phyloP scores from a whole-genome alignment of 2,797 vertebrate species.

The Cirrhinus molitorella region DNA sequence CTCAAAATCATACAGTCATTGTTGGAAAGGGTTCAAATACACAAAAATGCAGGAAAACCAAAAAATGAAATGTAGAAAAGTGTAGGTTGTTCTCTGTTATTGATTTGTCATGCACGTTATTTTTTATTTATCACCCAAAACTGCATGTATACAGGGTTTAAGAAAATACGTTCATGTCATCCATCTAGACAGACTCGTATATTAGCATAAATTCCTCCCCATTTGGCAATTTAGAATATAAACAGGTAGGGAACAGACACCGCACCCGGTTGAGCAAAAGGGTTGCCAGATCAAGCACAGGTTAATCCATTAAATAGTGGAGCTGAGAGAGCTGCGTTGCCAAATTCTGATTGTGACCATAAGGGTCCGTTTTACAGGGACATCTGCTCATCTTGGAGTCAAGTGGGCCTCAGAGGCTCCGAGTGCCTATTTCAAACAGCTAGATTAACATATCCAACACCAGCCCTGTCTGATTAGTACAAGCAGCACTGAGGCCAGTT shows the following conservation, averaged over 20 bases:
- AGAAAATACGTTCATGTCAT: too few species aligned
- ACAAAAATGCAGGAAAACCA: too few species aligned
- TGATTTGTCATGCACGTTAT: too few species aligned
- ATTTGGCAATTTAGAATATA: constrained; percentile 34
- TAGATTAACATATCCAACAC: constrained; percentile 60
- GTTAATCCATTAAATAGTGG: constrained; percentile 82
- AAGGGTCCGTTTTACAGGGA: constrained; percentile 81
- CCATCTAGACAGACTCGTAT: not conserved
- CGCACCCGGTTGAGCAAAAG: constrained; percentile 48
- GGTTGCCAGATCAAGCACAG: constrained; percentile 74
- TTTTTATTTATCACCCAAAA: too few species aligned
- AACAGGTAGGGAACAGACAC: constrained; percentile 32
- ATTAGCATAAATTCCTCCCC: not conserved
- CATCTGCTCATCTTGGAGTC: constrained; percentile 83
- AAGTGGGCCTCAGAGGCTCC: constrained; percentile 72
- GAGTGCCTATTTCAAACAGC: constrained; percentile 69
- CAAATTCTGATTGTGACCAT: constrained; percentile 81
- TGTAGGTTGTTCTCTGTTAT: too few species aligned
- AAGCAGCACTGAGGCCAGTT: constrained; percentile 42
- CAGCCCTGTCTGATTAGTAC: constrained; percentile 52
- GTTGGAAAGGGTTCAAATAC: too few species aligned
- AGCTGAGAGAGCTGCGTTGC: constrained; percentile 75
- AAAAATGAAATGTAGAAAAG: too few species aligned
- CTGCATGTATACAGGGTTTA: too few species aligned
- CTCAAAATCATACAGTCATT: too few species aligned